phyloP scores from a whole-genome alignment of 2,113 vertebrate species.

The Martes martes region DNA sequence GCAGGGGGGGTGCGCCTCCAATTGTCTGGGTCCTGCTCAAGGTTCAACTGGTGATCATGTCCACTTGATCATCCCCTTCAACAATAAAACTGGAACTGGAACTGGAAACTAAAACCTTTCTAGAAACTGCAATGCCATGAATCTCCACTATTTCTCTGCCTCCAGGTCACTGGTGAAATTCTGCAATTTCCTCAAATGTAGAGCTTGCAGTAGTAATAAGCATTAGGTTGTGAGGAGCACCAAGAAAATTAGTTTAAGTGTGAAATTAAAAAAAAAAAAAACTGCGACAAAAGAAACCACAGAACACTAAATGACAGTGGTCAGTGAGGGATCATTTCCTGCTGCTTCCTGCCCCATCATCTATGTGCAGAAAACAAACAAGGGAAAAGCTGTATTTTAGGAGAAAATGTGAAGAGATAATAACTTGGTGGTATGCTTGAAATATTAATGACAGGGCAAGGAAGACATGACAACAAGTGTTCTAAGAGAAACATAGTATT shows the following conservation, averaged over 20 bases:
- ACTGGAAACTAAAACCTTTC: background rate
- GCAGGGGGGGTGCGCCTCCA: background rate
- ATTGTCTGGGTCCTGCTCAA: background rate
- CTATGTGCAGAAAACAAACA: background rate
- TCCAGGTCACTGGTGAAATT: background rate
- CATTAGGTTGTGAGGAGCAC: background rate
- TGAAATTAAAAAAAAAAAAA: background rate
- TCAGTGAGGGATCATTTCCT: background rate
- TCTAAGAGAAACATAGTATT: background rate
- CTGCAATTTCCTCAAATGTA: background rate
- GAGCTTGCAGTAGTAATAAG: background rate
- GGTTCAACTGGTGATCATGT: background rate
- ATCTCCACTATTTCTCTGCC: background rate
- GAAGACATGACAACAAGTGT: background rate
- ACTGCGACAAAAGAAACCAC: background rate
- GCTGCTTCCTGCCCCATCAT: background rate
- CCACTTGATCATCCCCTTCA: background rate
- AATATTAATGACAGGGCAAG: constrained; percentile 3
- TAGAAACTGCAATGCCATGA: background rate
- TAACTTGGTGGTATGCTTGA: background rate
- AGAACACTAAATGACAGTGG: background rate
- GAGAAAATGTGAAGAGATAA: background rate
- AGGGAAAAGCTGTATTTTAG: background rate
- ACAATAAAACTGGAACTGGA: background rate
- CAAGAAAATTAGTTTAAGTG: background rate